Base-by-base conservation (phyloP, 2,113 vertebrate species). In the Nerophis ophidion region DNA sequence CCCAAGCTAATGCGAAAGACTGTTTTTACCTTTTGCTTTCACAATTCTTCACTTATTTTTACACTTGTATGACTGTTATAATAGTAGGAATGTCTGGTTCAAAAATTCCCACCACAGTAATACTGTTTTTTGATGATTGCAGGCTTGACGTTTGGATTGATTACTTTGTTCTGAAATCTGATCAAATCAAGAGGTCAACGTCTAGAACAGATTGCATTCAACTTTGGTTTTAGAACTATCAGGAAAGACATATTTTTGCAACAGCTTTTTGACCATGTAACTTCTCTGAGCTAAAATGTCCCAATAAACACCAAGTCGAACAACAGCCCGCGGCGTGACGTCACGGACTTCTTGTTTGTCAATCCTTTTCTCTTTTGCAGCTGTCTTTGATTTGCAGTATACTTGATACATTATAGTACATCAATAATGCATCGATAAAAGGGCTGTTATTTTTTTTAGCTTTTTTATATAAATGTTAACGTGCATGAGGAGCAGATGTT, bases 251-350 rank as follows among this genome's bases (percentile, higher is more conserved):
- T 12, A 44, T 12, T 44, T 44, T 44, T 44, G 40, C 40, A 44
- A 4, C 4, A 44, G 10, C 12, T 12, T 44, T 44, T 16, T 9
- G n/a, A 17, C 26, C 68, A 48, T 52, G 80, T 71, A 70, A 65
- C 66, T 76, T 77, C 74, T 81, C 72, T 84, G 75, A 81, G 77
- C 70, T 75, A 78, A 86, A 71, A 78, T 75, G 26, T 68, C 60
- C 68, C 13, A 10, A 53, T 81, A 84, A 82, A 77, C 73, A 68
- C 70, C 75, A 79, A 70, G 72, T 71, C 74, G 75, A 83, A 83
- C 76, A 76, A 80, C 60, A 55, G 66, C 75, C 74, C 71, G 79
- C 70, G 70, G 80, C 45, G 57, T 42, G 48, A 50, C 52, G 7
- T 62, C 60, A 56, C 57, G 2, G 60, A 36, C 65, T 65, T 74